Conservation (phyloP, 2,797 vertebrate species). For the Centropyge bicolor region DNA sequence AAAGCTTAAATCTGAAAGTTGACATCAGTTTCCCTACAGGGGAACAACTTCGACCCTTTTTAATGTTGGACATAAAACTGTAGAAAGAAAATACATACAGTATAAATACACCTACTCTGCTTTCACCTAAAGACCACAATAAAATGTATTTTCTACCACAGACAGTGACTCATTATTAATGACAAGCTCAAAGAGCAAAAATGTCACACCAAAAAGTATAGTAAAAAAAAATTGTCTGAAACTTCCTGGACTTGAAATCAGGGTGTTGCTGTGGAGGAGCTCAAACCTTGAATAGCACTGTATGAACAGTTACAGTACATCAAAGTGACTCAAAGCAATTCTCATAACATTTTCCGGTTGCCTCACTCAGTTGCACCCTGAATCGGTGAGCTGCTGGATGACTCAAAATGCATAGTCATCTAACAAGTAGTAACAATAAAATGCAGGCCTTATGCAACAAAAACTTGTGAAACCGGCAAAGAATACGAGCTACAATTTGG, state of each 20-base stretch:
- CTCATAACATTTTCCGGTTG: not conserved
- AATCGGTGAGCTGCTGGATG: not conserved
- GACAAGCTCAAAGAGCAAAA: no score
- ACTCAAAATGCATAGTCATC: not conserved
- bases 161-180: no score
- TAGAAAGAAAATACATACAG: not conserved
- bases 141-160: no score
- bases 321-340: not conserved
- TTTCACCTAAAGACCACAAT: not conserved
- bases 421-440: not conserved
- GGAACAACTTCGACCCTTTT: not conserved
- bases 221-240: no score
- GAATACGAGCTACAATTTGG: not conserved
- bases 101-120: not conserved
- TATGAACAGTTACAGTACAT: no score
- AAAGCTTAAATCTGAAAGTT: not conserved
- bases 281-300: not conserved
- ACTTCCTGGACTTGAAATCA: not conserved
- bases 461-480: constrained; percentile 2
- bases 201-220: no score
- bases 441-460: not conserved
- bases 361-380: not conserved
- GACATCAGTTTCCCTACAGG: not conserved
- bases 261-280: rapidly evolving
- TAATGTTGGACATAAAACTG: not conserved